Percentiles rank a stretch among this genome's conserved stretches.
Conservation (phyloP, 2,888 invertebrate genomes). For the Polydrusus cervinus region DNA sequence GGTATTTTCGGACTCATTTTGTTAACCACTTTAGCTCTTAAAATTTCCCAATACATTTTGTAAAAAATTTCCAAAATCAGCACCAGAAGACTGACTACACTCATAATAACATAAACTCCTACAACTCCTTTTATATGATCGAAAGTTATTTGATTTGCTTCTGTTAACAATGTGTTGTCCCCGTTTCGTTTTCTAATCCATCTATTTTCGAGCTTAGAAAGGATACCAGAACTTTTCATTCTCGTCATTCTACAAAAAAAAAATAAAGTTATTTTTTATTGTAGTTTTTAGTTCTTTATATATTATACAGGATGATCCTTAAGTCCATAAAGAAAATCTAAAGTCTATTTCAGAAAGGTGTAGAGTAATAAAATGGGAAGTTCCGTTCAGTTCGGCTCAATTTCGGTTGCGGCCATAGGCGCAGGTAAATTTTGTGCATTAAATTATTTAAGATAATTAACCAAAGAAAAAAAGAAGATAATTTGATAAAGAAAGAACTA, state of each 20-base stretch:
- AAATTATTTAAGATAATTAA: too few relatives aligned
- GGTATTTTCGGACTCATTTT: neutral
- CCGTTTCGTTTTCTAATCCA: constrained; percentile 62
- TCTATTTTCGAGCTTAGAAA: constrained; percentile 68
- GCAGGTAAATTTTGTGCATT: too few relatives aligned
- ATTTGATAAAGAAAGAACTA: too few relatives aligned
- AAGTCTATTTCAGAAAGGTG: too few relatives aligned
- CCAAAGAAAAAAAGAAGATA: too few relatives aligned
- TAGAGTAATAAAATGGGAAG: too few relatives aligned
- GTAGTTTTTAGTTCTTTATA: too few relatives aligned
- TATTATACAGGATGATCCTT: too few relatives aligned
- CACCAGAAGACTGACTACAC: constrained; percentile 60
- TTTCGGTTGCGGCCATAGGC: too few relatives aligned
- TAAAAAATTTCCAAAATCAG: constrained; percentile 59
- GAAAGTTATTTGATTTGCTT: constrained; percentile 62
- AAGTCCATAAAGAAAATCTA: too few relatives aligned
- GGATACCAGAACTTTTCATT: constrained; percentile 67
- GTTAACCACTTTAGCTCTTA: neutral
- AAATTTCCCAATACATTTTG: neutral
- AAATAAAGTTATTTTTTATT: neutral
- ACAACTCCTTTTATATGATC: constrained; percentile 64
- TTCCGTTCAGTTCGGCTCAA: too few relatives aligned
- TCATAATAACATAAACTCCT: constrained; percentile 58
- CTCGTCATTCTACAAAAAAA: constrained; percentile 65
- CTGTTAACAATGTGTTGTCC: neutral